Percentiles rank a stretch among this genome's conserved stretches.
phyloP scores from a whole-genome alignment of 2,888 invertebrate genomes.

The Ichneumoninae sp. region DNA sequence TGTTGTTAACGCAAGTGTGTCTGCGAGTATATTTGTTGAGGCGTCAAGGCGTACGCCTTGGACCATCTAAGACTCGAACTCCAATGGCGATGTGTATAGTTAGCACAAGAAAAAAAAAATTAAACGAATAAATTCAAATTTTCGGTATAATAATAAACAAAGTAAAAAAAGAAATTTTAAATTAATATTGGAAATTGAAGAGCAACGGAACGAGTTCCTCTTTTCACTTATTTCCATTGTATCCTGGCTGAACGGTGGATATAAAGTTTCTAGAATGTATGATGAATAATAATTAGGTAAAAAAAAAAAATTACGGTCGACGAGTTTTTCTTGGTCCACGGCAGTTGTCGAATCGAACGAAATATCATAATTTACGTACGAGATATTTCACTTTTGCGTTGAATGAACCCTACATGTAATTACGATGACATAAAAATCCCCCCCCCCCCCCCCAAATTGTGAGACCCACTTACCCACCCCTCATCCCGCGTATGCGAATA shows the following conservation, averaged over 20 bases:
- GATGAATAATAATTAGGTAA: constrained; percentile 61
- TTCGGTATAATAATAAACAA: constrained; percentile 59
- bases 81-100: constrained; percentile 64
- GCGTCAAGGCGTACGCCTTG: constrained; percentile 54
- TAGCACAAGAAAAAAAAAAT: constrained; percentile 55
- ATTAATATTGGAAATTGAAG: constrained; percentile 65
- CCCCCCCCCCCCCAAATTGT: neutral
- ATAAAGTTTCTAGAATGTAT: constrained; percentile 58
- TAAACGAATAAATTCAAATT: constrained; percentile 57
- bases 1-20: constrained; percentile 28
- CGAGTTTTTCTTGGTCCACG: constrained; percentile 65
- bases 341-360: constrained; percentile 50
- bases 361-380: constrained; percentile 47
- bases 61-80: constrained; percentile 62
- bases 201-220: constrained; percentile 69
- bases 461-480: constrained; percentile 10
- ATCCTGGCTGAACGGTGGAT: constrained; percentile 60
- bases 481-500: constrained; percentile 39
- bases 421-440: neutral
- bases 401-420: constrained; percentile 23
- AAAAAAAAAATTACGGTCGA: constrained; percentile 13
- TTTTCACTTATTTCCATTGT: constrained; percentile 66
- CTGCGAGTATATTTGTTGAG: constrained; percentile 50
- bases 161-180: constrained; percentile 29
- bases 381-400: constrained; percentile 14